Evolutionary conservation across 2,888 invertebrate species (phyloP).

Genomic region (Barypeithes pellucidus): DNA sequence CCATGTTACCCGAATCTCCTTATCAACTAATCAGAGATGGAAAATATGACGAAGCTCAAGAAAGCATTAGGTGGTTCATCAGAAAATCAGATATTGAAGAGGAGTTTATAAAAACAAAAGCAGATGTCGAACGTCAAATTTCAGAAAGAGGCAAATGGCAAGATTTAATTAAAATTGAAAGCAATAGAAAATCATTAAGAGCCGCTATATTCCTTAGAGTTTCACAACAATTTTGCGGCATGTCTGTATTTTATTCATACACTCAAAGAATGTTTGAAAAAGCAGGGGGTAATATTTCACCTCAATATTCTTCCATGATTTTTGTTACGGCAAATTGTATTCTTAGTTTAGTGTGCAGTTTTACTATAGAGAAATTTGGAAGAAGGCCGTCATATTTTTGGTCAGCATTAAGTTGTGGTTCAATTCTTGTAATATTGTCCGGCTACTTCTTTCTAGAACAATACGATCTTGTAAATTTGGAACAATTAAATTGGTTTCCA

Average conservation of each 20-base stretch:
- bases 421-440: constrained; percentile 9
- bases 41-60: too few relatives aligned
- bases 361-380: constrained; percentile 62
- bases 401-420: constrained; percentile 58
- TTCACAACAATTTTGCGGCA: constrained; percentile 65
- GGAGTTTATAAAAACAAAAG: too few relatives aligned
- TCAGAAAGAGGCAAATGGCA: constrained; percentile 63
- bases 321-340: constrained; percentile 56
- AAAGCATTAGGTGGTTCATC: too few relatives aligned
- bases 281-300: constrained; percentile 63
- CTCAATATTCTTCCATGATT: constrained; percentile 62
- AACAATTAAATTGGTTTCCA: constrained; percentile 60
- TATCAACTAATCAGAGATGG: too few relatives aligned
- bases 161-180: constrained; percentile 61
- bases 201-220: constrained; percentile 61
- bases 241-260: constrained; percentile 60
- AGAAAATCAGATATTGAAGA: too few relatives aligned
- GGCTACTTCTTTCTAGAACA: constrained; percentile 61
- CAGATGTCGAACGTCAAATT: constrained; percentile 57
- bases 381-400: constrained; percentile 60
- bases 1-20: too few relatives aligned
- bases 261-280: constrained; percentile 65
- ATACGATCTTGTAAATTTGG: constrained; percentile 53
- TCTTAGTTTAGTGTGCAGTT: constrained; percentile 55
- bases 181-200: constrained; percentile 62